These are phyloP conservation scores for Paramormyrops kingsleyae DNA, from an alignment of 2,113 vertebrate species.

Conservation along the genomic window DNA sequence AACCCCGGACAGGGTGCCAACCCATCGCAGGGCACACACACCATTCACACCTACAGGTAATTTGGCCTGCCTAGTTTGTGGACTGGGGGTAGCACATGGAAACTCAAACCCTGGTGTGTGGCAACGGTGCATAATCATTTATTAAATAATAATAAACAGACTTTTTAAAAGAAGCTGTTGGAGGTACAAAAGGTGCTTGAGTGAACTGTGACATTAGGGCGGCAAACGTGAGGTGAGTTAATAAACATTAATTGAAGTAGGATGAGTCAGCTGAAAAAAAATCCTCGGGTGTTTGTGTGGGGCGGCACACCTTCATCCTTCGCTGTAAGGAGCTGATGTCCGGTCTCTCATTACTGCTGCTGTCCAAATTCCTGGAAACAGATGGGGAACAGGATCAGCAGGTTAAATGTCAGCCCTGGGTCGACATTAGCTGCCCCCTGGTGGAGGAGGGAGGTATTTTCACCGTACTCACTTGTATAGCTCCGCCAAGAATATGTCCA, in stretches of 20 bases:
- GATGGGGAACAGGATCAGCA: background rate
- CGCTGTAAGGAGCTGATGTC: slow-evolving; percentile 98
- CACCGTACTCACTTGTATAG: slow-evolving; percentile 89
- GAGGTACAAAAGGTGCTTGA: background rate
- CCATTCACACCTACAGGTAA: background rate
- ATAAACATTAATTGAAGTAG: background rate
- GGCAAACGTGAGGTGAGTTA: background rate
- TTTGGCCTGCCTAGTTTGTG: background rate
- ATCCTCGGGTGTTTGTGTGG: background rate
- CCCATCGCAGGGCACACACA: background rate
- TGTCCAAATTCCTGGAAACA: slow-evolving; percentile 85
- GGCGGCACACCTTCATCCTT: slow-evolving; percentile 83
- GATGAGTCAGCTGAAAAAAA: background rate
- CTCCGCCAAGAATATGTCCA: slow-evolving; percentile 97
- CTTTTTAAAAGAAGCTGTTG: background rate
- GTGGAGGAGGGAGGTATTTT: background rate
- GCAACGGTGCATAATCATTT: background rate
- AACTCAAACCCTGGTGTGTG: background rate
- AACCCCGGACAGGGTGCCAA: background rate
- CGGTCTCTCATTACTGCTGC: slow-evolving; percentile 96
- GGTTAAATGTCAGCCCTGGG: slow-evolving; percentile 17
- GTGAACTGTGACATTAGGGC: background rate
- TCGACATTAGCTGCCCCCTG: background rate
- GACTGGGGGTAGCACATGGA: background rate
- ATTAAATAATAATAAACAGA: background rate